Percentiles rank a stretch among this genome's conserved stretches.
Conservation (phyloP, 1,140 invertebrate genomes). For the Oreohelix idahoensis region DNA sequence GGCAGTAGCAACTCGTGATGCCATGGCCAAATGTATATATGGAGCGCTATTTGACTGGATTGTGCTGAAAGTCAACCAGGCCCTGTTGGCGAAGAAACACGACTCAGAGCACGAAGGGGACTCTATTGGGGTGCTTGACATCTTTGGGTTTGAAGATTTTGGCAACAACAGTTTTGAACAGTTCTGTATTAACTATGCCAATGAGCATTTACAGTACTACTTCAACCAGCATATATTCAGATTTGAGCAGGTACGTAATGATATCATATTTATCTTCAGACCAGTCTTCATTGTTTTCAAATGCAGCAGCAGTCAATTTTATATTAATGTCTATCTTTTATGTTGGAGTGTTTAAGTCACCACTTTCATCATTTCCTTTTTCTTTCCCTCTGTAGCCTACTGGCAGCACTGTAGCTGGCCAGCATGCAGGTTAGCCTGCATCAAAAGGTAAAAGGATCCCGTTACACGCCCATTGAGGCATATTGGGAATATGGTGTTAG, state of each 20-base stretch:
- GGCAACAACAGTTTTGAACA: slow-evolving; percentile 91
- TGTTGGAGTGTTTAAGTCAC: too few species aligned
- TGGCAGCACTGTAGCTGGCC: too few species aligned
- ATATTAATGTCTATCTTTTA: too few species aligned
- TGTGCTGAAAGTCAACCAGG: slow-evolving; percentile 84
- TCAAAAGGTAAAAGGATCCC: too few species aligned
- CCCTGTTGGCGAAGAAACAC: slow-evolving; percentile 72
- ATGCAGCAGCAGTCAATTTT: too few species aligned
- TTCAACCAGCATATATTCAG: slow-evolving; percentile 99
- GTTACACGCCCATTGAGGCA: too few species aligned
- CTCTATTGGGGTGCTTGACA: slow-evolving; percentile 94
- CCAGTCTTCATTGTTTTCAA: too few species aligned
- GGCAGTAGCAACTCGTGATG: slow-evolving; percentile 93
- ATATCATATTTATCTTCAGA: too few species aligned
- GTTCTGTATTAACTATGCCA: slow-evolving; percentile 97
- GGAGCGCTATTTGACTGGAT: slow-evolving; percentile 98
- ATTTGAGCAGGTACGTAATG: slow-evolving; percentile 77
- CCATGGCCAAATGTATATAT: slow-evolving; percentile 97
- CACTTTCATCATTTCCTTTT: too few species aligned
- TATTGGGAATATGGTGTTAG: too few species aligned
- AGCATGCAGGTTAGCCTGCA: too few species aligned
- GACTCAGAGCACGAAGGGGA: slow-evolving; percentile 78
- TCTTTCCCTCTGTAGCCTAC: too few species aligned
- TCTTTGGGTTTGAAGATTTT: slow-evolving; percentile 97
- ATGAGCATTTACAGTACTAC: slow-evolving; percentile 96